Percentiles rank a stretch among this genome's conserved stretches.
phyloP scores from a whole-genome alignment of 2,888 invertebrate genomes.

The Oxytorus armatus region DNA sequence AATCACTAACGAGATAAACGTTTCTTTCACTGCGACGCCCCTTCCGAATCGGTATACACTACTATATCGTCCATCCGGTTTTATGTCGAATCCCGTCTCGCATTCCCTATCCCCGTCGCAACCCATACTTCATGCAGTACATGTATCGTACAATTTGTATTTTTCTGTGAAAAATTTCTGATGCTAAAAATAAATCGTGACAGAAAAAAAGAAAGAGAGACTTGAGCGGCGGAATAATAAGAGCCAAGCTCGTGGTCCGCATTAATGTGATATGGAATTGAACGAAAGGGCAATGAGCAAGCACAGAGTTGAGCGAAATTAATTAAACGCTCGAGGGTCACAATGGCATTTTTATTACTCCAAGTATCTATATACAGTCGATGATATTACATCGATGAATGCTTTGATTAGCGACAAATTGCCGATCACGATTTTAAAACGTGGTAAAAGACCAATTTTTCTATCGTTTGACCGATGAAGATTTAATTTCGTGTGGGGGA shows the following conservation, averaged over 20 bases:
- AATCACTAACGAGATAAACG: conserved; percentile 63
- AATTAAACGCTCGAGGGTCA: conserved; percentile 58
- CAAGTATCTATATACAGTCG: not conserved
- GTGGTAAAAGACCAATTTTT: no score
- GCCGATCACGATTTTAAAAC: no score
- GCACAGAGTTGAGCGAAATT: conserved; percentile 57
- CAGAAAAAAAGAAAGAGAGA: conserved; percentile 8
- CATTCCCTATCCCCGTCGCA: no score
- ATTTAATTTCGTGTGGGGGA: no score
- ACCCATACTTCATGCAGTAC: not conserved
- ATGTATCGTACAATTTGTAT: not conserved
- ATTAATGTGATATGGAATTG: conserved; percentile 55
- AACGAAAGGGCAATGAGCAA: conserved; percentile 62
- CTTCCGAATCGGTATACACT: conserved; percentile 64
- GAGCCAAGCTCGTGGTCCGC: conserved; percentile 48
- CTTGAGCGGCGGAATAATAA: not conserved
- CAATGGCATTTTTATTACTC: conserved; percentile 18
- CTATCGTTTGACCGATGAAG: no score
- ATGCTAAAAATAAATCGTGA: conserved; percentile 46
- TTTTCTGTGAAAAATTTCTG: conserved; percentile 36
- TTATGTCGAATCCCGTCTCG: conserved; percentile 42
- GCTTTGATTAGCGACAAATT: no score
- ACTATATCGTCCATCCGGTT: conserved; percentile 60
- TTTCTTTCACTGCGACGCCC: conserved; percentile 60
- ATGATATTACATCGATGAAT: conserved; percentile 2